phyloP scores from a whole-genome alignment of 2,113 vertebrate genomes.

The Gila orcuttii region DNA sequence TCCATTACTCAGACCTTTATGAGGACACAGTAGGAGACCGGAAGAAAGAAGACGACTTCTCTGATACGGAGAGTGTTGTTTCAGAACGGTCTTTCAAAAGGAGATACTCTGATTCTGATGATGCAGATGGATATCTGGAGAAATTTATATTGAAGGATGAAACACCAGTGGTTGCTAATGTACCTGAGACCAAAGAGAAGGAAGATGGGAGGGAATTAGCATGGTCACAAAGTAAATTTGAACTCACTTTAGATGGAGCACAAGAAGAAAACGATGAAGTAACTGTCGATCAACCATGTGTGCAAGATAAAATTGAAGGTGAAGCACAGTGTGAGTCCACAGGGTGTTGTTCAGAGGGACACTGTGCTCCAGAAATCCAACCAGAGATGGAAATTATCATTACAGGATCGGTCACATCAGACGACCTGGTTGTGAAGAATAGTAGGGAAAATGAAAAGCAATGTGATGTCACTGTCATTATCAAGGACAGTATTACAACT shows the following conservation, averaged over 20 bases:
- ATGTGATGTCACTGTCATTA: conserved; percentile 8
- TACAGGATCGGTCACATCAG: neutral
- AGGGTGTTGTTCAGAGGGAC: conserved; percentile 6
- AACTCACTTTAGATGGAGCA: conserved; percentile 69
- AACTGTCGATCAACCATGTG: conserved; percentile 16
- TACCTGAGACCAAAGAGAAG: conserved; percentile 59
- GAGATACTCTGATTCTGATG: conserved; percentile 84
- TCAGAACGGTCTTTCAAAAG: conserved; percentile 82
- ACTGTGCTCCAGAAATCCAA: conserved; percentile 17
- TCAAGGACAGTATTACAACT: neutral
- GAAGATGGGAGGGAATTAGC: conserved; percentile 60
- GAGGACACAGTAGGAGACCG: conserved; percentile 82
- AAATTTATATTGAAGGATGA: conserved; percentile 92
- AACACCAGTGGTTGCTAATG: conserved; percentile 69
- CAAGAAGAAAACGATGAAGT: conserved; percentile 55
- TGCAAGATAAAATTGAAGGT: conserved; percentile 38
- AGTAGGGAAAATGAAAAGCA: conserved; percentile 8
- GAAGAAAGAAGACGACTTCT: conserved; percentile 77
- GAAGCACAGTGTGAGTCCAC: conserved; percentile 41
- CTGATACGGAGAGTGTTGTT: conserved; percentile 82
- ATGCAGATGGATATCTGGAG: conserved; percentile 87
- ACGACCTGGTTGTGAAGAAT: neutral
- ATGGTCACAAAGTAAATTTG: conserved; percentile 75
- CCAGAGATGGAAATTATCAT: neutral
- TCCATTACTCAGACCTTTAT: conserved; percentile 91